phyloP scores from a whole-genome alignment of 2,113 vertebrate species.

The Promerops cafer region DNA sequence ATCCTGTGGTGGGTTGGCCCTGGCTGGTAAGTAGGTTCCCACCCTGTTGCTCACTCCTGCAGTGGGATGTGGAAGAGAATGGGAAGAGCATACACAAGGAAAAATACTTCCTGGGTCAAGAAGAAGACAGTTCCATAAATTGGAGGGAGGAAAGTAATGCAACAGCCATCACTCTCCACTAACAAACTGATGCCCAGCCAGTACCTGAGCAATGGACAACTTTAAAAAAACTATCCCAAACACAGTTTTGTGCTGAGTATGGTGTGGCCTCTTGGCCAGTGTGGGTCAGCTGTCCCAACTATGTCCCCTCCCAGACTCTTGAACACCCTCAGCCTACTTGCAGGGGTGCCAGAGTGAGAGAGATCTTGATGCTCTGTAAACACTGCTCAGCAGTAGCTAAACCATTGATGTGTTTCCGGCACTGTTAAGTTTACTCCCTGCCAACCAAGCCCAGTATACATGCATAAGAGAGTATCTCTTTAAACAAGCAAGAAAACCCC shows the following conservation, averaged over 20 bases:
- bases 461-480: background rate
- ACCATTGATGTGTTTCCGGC: background rate
- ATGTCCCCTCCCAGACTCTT: background rate
- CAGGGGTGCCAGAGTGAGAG: background rate
- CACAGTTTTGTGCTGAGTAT: background rate
- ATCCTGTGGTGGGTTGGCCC: background rate
- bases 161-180: background rate
- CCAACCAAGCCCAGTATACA: background rate
- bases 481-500: background rate
- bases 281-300: background rate
- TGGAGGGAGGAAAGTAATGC: background rate
- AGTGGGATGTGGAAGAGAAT: background rate
- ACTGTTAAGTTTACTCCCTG: background rate
- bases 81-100: background rate
- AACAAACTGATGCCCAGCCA: background rate
- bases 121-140: background rate
- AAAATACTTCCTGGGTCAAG: background rate
- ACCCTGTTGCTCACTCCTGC: fast-evolving
- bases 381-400: background rate
- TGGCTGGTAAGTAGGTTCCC: background rate
- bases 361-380: background rate
- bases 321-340: background rate
- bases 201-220: background rate
- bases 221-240: background rate
- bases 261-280: background rate